phyloP scores from a whole-genome alignment of 2,797 vertebrate species.

The Danio tinwini region DNA sequence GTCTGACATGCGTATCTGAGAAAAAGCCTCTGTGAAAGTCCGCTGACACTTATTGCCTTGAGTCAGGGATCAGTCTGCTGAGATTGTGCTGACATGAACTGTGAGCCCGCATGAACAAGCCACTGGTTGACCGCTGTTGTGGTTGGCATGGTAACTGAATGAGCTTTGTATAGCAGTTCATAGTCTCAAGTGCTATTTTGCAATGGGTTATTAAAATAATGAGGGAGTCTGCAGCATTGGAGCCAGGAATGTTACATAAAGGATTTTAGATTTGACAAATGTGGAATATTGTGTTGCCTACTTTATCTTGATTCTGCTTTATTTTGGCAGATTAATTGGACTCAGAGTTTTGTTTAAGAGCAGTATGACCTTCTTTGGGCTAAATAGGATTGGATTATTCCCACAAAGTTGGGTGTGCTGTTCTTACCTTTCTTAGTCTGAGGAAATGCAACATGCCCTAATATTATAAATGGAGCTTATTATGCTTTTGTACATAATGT shows the following conservation, averaged over 20 bases:
- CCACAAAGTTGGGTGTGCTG: not conserved
- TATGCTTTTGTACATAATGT: no score
- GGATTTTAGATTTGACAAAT: not conserved
- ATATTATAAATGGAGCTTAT: not conserved
- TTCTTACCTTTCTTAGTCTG: not conserved
- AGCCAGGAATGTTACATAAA: conserved; percentile 16
- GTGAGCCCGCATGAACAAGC: conserved; percentile 46
- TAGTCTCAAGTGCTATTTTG: conserved; percentile 32
- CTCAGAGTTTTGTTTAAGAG: not conserved
- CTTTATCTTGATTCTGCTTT: conserved; percentile 1
- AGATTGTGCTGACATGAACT: conserved; percentile 53
- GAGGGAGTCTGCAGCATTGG: not conserved
- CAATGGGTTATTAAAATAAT: not conserved
- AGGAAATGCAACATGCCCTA: not conserved
- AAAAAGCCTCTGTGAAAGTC: conserved; percentile 2
- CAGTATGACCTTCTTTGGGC: conserved; percentile 21
- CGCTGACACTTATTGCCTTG: conserved; percentile 8
- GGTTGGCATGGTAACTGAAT: conserved; percentile 66
- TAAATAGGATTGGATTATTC: conserved; percentile 7
- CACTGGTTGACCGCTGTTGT: conserved; percentile 60
- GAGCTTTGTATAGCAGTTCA: conserved; percentile 8
- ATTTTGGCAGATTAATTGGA: conserved; percentile 1
- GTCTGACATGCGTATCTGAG: not conserved
- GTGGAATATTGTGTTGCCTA: not conserved
- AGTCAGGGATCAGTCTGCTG: conserved; percentile 54